These are phyloP conservation scores for Echinops telfairi DNA, from an alignment of 2,113 vertebrate species.

Conservation along the genomic window DNA sequence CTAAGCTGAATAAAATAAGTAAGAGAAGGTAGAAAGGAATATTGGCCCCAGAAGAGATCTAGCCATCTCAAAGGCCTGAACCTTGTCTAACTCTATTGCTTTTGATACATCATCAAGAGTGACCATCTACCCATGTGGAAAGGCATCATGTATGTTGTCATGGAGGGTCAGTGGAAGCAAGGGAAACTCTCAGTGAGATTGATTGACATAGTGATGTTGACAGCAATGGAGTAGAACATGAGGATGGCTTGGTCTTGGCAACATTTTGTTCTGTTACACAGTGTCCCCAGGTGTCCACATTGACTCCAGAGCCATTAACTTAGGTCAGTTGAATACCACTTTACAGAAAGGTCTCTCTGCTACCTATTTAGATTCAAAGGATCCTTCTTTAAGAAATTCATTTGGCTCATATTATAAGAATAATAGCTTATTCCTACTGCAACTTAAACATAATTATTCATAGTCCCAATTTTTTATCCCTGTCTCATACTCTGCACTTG, in stretches of 20 bases:
- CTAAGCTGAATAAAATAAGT: too few relatives aligned
- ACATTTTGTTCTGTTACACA: neutral
- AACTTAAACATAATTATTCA: constrained; percentile 19
- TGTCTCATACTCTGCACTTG: neutral
- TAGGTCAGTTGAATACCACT: too few relatives aligned
- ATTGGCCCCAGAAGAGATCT: too few relatives aligned
- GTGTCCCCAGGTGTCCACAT: too few relatives aligned
- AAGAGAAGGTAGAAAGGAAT: too few relatives aligned
- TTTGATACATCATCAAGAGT: neutral
- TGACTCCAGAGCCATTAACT: too few relatives aligned
- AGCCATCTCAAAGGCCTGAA: too few relatives aligned
- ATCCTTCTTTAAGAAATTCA: neutral
- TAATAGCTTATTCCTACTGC: neutral
- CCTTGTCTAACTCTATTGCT: neutral
- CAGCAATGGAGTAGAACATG: neutral
- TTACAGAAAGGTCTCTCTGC: neutral
- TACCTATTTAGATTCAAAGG: neutral
- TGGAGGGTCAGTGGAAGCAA: neutral
- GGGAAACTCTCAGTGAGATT: neutral
- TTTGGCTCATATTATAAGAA: neutral
- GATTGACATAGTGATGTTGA: neutral
- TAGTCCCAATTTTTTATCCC: neutral
- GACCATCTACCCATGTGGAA: neutral
- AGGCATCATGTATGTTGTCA: neutral
- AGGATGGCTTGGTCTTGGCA: neutral